Evolutionary conservation across 2,888 invertebrate genomes (phyloP), one percentile per base, ranked within the genome.

Genomic region (Eudemis profundana): DNA sequence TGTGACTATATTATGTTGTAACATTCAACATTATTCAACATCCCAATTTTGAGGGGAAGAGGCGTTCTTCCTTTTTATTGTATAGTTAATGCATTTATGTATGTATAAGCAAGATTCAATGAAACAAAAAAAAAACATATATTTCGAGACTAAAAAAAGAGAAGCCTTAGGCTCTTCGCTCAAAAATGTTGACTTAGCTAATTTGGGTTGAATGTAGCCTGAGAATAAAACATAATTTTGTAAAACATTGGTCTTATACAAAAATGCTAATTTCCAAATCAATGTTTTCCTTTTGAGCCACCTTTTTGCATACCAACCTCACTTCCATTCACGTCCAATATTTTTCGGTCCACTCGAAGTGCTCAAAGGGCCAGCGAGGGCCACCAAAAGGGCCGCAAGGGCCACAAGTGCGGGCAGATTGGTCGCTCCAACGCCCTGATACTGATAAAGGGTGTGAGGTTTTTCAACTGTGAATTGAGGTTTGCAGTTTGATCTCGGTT

Each of bases 331-430:
- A 59, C 14, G 50, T 59, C 57, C 57, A 59, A 59, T 59, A 64
- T 51, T 59, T 64, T 44, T 50, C 33, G 56, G 64, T 51, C 64
- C 36, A 64, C 57, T 50, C 44, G 44, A 51, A 51, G 64, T 54
- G 47, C 50, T 57, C 63, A 64, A 64, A 64, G 64, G 61, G 53
- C 61, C 53, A 23, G 53, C 53, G 61, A 50, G 50, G 40, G 51
- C 59, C 19, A 12, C 49, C 50, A 23, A 57, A 57, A 50, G 63
- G 50, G 38, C 51, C 21, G 8, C 46, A 2, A 47, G 57, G 47
- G 59, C 60, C 65, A 59, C 59, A 60, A 65, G 65, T 65, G 60
- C 62, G 62, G 62, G 54, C 53, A 51, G 65, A 65, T 60, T 60
- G 65, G 53, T 60, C 51, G 42, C 42, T 23, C 44, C 46, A 47